These are phyloP conservation scores for Lasioglossum zephyrum DNA, from an alignment of 2,888 invertebrate genomes.

Conservation along the genomic window DNA sequence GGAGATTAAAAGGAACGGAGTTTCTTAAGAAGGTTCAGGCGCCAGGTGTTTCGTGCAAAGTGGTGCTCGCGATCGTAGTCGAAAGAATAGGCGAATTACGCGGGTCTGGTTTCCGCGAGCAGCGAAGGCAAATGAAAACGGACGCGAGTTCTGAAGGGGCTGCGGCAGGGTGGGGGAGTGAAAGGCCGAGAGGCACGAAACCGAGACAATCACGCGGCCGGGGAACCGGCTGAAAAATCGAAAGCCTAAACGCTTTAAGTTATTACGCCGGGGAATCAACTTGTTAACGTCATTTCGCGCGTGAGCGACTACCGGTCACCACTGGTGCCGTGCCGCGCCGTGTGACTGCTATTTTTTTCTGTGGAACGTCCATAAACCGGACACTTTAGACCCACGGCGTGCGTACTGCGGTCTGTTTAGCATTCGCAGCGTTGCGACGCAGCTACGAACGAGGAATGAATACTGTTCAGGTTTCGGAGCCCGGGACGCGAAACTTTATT, in stretches of 20 bases:
- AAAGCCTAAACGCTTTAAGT: slow-evolving; percentile 51
- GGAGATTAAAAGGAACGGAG: no score
- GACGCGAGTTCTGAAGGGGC: slow-evolving; percentile 33
- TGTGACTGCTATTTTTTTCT: slow-evolving; percentile 62
- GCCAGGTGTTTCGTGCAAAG: slow-evolving; percentile 38
- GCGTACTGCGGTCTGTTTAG: slow-evolving; percentile 68
- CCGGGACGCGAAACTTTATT: slow-evolving; percentile 68
- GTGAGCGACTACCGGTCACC: slow-evolving; percentile 70
- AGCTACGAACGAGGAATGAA: slow-evolving; percentile 73
- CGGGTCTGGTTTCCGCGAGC: slow-evolving; percentile 24
- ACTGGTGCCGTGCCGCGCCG: slow-evolving; percentile 13
- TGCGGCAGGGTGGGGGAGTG: slow-evolving; percentile 9
- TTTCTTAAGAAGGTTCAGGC: not conserved
- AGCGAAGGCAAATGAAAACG: slow-evolving; percentile 35
- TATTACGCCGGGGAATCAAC: slow-evolving; percentile 57
- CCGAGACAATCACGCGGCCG: slow-evolving; percentile 12
- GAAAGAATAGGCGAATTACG: slow-evolving; percentile 34
- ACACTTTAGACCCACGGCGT: slow-evolving; percentile 77
- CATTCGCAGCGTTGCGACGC: slow-evolving; percentile 72
- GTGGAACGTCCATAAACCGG: slow-evolving; percentile 76
- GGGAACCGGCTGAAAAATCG: slow-evolving; percentile 30
- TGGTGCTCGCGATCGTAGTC: not conserved
- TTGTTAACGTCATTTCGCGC: slow-evolving; percentile 65
- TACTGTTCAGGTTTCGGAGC: slow-evolving; percentile 52
- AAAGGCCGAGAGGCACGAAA: slow-evolving; percentile 45